phyloP scores from a whole-genome alignment of 2,888 invertebrate species.

The Polylopha cassiicola region DNA sequence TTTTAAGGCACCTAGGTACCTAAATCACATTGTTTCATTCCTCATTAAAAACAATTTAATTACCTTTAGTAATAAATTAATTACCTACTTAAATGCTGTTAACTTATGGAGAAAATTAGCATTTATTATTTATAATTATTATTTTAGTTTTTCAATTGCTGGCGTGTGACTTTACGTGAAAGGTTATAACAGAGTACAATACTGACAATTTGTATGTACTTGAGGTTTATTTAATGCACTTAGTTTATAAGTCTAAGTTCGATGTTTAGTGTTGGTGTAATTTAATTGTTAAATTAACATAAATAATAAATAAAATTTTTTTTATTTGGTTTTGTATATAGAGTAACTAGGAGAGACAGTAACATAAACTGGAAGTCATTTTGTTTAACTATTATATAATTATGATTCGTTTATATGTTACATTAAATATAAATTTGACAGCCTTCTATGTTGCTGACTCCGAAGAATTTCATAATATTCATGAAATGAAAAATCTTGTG shows the following conservation, averaged over 20 bases:
- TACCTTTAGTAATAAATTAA: conserved; percentile 4
- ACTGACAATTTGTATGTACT: conserved; percentile 3
- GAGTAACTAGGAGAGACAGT: no score
- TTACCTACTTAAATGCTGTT: not conserved
- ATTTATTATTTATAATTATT: conserved; percentile 39
- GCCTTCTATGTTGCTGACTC: no score
- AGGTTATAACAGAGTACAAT: not conserved
- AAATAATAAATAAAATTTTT: no score
- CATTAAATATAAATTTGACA: no score
- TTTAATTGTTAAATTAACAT: no score
- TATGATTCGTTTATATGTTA: no score
- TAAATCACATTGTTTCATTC: conserved; percentile 9
- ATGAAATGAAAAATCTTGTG: conserved; percentile 28
- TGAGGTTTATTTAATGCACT: conserved; percentile 3
- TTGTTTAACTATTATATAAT: no score
- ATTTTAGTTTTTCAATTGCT: not conserved
- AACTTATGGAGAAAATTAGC: conserved; percentile 33
- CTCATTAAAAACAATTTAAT: conserved; percentile 3
- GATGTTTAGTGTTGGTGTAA: not conserved
- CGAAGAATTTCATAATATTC: conserved; percentile 18
- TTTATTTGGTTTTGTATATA: no score
- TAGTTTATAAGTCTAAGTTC: conserved; percentile 11
- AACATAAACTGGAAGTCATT: no score
- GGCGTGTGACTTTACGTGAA: conserved; percentile 1
- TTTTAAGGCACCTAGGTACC: no score